Evolutionary conservation across 2,888 invertebrate genomes (phyloP).

Genomic region (Catocala fraxini): DNA sequence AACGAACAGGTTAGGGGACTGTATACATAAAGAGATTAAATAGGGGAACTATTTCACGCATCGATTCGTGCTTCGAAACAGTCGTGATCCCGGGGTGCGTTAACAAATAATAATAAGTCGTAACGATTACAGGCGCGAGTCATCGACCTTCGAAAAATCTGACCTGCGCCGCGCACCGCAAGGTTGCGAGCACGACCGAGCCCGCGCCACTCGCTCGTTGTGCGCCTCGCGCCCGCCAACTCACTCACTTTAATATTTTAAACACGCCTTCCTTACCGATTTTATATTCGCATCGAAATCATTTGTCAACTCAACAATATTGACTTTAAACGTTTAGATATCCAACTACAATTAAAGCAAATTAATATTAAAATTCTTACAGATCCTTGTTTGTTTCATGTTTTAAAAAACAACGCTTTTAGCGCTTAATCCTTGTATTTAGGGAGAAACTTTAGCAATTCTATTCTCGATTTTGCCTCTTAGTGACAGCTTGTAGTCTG

Average conservation of each 20-base stretch:
- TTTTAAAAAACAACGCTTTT: too few relatives aligned
- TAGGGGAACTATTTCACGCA: conserved; percentile 53
- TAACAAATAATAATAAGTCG: conserved; percentile 82
- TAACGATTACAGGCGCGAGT: conserved; percentile 78
- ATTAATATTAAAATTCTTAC: too few relatives aligned
- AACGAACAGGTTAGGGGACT: conserved; percentile 39
- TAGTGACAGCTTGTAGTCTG: too few relatives aligned
- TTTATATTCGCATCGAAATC: conserved; percentile 17
- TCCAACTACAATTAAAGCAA: too few relatives aligned
- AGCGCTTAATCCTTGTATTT: too few relatives aligned
- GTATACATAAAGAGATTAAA: conserved; percentile 37
- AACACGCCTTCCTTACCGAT: conserved; percentile 35
- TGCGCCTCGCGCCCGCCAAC: conserved; percentile 18
- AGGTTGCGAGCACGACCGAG: conserved; percentile 71
- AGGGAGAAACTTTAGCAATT: too few relatives aligned
- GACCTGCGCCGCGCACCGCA: conserved; percentile 82
- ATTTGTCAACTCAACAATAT: too few relatives aligned
- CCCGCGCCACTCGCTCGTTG: conserved; percentile 26
- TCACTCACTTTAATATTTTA: conserved; percentile 46
- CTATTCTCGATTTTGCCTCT: too few relatives aligned
- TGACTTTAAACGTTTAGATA: too few relatives aligned
- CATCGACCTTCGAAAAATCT: conserved; percentile 87
- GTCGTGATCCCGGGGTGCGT: conserved; percentile 61
- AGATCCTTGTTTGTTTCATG: too few relatives aligned
- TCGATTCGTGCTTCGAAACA: conserved; percentile 53